phyloP scores from a whole-genome alignment of 2,113 vertebrate species.

The Capreolus pygargus region DNA sequence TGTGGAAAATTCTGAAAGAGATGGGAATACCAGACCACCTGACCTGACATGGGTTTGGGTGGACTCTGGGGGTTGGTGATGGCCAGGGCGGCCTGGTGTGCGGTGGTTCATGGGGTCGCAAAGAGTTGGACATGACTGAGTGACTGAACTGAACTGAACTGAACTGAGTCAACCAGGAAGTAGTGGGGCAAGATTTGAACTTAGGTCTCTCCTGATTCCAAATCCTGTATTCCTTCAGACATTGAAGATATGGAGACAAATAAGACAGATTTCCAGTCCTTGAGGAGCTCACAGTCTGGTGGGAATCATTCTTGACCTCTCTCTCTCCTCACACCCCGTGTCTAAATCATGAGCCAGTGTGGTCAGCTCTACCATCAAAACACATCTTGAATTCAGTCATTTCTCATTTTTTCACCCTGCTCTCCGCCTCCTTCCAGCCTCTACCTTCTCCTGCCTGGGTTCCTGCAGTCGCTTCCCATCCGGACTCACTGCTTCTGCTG shows the following conservation, averaged over 20 bases:
- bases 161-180: background rate
- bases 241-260: background rate
- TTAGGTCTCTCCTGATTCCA: background rate
- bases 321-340: background rate
- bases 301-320: background rate
- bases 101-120: rapidly evolving
- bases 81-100: too few species aligned
- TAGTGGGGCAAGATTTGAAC: background rate
- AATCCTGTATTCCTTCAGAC: background rate
- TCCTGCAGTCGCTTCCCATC: background rate
- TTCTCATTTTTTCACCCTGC: background rate
- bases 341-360: background rate
- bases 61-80: too few species aligned
- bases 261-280: background rate
- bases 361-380: background rate
- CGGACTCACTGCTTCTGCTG: background rate
- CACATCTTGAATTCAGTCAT: background rate
- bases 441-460: background rate
- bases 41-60: too few species aligned
- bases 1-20: too few species aligned
- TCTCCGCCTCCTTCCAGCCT: background rate
- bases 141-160: background rate
- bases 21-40: too few species aligned
- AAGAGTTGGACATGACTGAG: background rate
- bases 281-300: background rate